Conservation (phyloP, 2,797 vertebrate genomes). For the Gobionotothen gibberifrons region DNA sequence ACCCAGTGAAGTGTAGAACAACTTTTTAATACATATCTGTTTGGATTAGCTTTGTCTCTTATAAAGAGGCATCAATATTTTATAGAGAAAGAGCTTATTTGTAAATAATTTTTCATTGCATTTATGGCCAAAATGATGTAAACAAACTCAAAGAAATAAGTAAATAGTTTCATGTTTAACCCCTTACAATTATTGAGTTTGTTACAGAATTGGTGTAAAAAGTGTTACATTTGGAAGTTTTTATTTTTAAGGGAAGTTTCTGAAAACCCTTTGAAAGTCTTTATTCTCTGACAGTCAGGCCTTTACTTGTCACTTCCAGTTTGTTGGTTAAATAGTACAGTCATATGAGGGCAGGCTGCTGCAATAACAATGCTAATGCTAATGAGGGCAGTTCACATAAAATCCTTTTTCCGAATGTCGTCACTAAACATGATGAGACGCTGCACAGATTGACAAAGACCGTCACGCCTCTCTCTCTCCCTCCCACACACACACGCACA, state of each 20-base stretch:
- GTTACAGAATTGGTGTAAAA: no score
- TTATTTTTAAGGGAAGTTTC: background rate
- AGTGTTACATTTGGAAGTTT: background rate
- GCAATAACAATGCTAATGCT: background rate
- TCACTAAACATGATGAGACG: background rate
- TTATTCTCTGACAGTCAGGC: background rate
- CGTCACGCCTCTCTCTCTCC: background rate
- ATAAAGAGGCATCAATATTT: no score
- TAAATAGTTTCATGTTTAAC: no score
- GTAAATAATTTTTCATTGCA: no score
- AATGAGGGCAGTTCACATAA: no score
- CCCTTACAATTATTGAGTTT: no score
- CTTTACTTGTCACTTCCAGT: background rate
- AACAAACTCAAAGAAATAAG: no score
- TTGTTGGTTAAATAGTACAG: background rate
- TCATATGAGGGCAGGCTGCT: background rate
- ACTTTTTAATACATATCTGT: no score
- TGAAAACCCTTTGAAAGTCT: background rate
- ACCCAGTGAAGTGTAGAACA: no score
- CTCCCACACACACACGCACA: slow-evolving; percentile 14
- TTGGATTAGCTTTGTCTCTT: no score
- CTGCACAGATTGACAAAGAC: background rate
- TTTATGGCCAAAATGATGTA: no score
- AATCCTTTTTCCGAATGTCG: background rate
- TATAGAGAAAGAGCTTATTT: no score